Evolutionary conservation across 2,113 vertebrate genomes (phyloP).

Genomic region (Pungitius pungitius): DNA sequence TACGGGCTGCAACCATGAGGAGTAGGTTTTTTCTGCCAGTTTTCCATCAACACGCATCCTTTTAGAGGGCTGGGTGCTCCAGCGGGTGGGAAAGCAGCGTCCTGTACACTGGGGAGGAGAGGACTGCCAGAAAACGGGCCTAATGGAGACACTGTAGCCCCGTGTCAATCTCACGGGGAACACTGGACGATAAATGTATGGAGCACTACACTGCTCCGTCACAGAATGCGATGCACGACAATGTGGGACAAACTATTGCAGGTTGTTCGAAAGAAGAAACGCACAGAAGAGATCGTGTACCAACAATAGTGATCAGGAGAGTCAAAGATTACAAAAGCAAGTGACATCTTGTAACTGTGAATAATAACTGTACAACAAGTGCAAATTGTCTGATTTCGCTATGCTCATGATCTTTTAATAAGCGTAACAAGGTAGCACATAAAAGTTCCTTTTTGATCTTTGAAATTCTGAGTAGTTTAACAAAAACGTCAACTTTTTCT

Average conservation of each 20-base stretch:
- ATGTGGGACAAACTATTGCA: not conserved
- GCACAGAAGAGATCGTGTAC: not conserved
- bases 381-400: not conserved
- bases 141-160: slow-evolving; percentile 41
- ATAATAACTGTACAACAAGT: not conserved
- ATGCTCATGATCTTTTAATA: not conserved
- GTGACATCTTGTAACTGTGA: not conserved
- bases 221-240: not conserved
- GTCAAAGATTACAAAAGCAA: slow-evolving; percentile 11
- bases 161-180: slow-evolving; percentile 14
- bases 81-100: slow-evolving; percentile 67
- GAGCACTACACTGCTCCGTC: not conserved
- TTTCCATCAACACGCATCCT: slow-evolving; percentile 79
- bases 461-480: not conserved
- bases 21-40: slow-evolving; percentile 71
- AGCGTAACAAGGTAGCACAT: not conserved
- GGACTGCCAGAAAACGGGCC: slow-evolving; percentile 40
- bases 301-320: not conserved
- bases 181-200: slow-evolving; percentile 9
- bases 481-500: not conserved
- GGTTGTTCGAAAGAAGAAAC: not conserved
- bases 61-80: slow-evolving; percentile 48
- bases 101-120: slow-evolving; percentile 53
- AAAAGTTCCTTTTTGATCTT: not conserved
- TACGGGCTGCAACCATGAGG: slow-evolving; percentile 73